Conservation (phyloP, 2,797 vertebrate species). For the Percopsis omiscomaycus region DNA sequence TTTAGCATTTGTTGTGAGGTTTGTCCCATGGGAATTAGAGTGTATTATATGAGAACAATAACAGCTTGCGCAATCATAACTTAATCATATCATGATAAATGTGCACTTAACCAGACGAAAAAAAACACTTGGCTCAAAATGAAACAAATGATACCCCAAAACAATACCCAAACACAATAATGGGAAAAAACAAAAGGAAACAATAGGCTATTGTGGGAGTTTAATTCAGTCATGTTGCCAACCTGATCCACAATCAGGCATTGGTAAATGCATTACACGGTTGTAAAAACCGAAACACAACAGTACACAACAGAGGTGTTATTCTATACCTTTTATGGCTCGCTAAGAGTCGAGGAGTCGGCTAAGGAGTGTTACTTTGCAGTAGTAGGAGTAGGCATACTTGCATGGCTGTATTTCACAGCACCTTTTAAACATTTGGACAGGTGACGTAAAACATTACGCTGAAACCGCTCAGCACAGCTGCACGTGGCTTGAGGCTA, state of each 20-base stretch:
- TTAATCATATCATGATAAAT: conserved; percentile 17
- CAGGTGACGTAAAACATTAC: conserved; percentile 27
- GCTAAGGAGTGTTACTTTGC: conserved; percentile 26
- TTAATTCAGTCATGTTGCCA: conserved; percentile 6
- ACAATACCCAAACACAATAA: conserved; percentile 22
- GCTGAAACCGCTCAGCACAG: conserved; percentile 31
- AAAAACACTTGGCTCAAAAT: conserved; percentile 6
- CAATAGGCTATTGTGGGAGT: conserved; percentile 14
- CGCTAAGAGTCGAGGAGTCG: conserved; percentile 28
- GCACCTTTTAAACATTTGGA: conserved; percentile 34
- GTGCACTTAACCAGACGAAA: conserved; percentile 12
- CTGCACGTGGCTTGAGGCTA: conserved; percentile 31
- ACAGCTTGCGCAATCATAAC: background rate
- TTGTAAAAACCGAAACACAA: no score
- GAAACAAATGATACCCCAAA: conserved; percentile 20
- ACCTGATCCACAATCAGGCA: conserved; percentile 5
- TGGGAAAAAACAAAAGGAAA: conserved; percentile 20
- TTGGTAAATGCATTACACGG: no score
- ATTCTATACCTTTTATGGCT: conserved; percentile 49
- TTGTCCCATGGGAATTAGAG: conserved; percentile 12
- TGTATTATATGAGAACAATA: conserved; percentile 18
- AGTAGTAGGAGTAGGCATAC: conserved; percentile 27
- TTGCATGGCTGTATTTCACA: conserved; percentile 5
- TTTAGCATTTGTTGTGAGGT: background rate
- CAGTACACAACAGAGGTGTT: conserved; percentile 29